Percentiles rank a stretch among this genome's conserved stretches.
These are phyloP conservation scores for Carterocephalus palaemon DNA, from an alignment of 2,888 invertebrate genomes.

Conservation along the genomic window DNA sequence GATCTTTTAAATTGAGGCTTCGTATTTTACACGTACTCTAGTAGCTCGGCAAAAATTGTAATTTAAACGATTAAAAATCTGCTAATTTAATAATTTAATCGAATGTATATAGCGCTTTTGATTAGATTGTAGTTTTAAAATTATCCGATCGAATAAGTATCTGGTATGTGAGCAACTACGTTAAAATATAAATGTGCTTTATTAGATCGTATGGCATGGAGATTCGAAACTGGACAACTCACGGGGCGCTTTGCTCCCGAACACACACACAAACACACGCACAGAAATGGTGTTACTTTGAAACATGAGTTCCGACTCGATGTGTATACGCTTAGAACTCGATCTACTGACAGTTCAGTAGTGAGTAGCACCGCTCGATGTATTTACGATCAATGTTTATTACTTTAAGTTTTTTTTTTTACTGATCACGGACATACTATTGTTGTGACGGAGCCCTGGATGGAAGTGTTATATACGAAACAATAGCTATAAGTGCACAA, in stretches of 20 bases:
- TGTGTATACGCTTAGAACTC: constrained; percentile 19
- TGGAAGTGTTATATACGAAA: constrained; percentile 46
- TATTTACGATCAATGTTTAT: constrained; percentile 39
- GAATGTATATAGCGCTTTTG: constrained; percentile 42
- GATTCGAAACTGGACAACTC: constrained; percentile 47
- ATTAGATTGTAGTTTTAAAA: constrained; percentile 43
- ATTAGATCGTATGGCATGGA: constrained; percentile 62
- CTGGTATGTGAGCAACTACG: constrained; percentile 77
- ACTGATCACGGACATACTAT: constrained; percentile 42
- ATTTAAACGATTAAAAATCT: not conserved
- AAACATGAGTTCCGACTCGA: constrained; percentile 20
- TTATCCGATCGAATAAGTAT: constrained; percentile 43
- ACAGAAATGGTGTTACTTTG: constrained; percentile 29
- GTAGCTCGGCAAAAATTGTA: not conserved
- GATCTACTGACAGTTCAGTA: constrained; percentile 13
- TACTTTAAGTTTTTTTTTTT: constrained; percentile 41
- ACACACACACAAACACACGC: constrained; percentile 44
- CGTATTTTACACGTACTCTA: not conserved
- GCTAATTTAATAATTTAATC: constrained; percentile 3
- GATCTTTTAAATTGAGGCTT: not conserved
- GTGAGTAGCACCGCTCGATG: constrained; percentile 27
- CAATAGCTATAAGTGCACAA: constrained; percentile 70
- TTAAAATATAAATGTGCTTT: constrained; percentile 63
- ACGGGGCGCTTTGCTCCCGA: constrained; percentile 46
- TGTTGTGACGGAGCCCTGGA: constrained; percentile 69